Conservation (phyloP, 2,797 vertebrate genomes). For the Thamnophis elegans region DNA sequence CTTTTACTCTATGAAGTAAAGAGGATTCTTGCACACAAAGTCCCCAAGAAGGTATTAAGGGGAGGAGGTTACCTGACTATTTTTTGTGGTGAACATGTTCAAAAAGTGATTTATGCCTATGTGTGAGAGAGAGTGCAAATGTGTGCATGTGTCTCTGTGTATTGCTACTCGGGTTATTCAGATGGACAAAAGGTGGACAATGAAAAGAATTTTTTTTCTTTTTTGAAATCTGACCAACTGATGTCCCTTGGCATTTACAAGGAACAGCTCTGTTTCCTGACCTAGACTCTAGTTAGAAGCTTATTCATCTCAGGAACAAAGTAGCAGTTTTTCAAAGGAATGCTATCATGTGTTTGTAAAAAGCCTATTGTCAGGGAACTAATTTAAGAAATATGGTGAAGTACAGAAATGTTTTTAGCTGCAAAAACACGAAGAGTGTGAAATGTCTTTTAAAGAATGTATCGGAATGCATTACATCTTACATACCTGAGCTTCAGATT, state of each 20-base stretch:
- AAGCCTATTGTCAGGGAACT: background rate
- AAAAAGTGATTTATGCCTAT: background rate
- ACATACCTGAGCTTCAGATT: background rate
- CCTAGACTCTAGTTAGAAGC: background rate
- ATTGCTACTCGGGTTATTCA: background rate
- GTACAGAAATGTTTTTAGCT: background rate
- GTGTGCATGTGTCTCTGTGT: background rate
- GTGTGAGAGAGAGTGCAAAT: no score
- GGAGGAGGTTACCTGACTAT: background rate
- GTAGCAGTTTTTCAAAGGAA: background rate
- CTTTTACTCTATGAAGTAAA: background rate
- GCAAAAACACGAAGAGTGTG: background rate
- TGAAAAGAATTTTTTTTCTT: background rate
- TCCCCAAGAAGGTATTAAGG: background rate
- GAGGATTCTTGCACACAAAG: background rate
- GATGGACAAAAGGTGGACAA: background rate
- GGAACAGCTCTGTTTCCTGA: background rate
- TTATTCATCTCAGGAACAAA: constrained; percentile 1
- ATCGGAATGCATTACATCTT: background rate
- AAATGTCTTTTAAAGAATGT: background rate
- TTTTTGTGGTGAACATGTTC: background rate
- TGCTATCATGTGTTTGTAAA: background rate
- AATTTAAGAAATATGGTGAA: background rate
- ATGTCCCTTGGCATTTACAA: background rate
- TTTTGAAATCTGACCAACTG: background rate